Evolutionary conservation across 2,797 vertebrate genomes (phyloP).

Genomic region (Argyrosomus regius): DNA sequence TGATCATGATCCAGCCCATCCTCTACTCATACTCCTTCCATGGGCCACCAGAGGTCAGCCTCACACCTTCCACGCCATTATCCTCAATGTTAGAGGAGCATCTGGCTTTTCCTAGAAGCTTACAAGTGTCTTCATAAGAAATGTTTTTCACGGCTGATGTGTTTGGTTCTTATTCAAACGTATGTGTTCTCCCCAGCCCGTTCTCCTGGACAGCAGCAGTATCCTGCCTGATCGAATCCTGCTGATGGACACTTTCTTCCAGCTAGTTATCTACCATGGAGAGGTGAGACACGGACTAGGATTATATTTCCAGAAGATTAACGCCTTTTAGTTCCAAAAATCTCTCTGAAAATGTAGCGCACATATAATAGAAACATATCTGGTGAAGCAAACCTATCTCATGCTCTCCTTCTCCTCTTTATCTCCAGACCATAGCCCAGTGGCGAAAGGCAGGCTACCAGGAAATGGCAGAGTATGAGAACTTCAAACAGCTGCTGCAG

Average conservation of each 20-base stretch:
- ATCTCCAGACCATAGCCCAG: constrained; percentile 93
- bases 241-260: constrained; percentile 99
- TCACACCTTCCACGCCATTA: constrained; percentile 34
- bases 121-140: not conserved
- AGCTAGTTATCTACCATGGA: constrained; percentile 97
- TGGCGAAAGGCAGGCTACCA: constrained; percentile 98
- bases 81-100: not conserved
- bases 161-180: constrained; percentile 2
- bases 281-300: constrained; percentile 85
- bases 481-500: constrained; percentile 96
- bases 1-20: constrained; percentile 98
- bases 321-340: not conserved
- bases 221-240: constrained; percentile 96
- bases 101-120: not conserved
- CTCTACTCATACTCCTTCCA: constrained; percentile 98
- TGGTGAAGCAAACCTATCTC: not conserved
- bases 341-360: not conserved
- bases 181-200: constrained; percentile 85
- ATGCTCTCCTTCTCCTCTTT: not conserved
- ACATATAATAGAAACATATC: too few species aligned
- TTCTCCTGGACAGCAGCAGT: constrained; percentile 97
- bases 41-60: constrained; percentile 96
- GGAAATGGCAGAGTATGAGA: constrained; percentile 97
- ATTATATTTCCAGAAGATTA: constrained; percentile 1
- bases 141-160: not conserved